Percentiles rank a stretch among this genome's conserved stretches.
phyloP scores from a whole-genome alignment of 2,888 invertebrate genomes.

The Drosophila suboccidentalis region DNA sequence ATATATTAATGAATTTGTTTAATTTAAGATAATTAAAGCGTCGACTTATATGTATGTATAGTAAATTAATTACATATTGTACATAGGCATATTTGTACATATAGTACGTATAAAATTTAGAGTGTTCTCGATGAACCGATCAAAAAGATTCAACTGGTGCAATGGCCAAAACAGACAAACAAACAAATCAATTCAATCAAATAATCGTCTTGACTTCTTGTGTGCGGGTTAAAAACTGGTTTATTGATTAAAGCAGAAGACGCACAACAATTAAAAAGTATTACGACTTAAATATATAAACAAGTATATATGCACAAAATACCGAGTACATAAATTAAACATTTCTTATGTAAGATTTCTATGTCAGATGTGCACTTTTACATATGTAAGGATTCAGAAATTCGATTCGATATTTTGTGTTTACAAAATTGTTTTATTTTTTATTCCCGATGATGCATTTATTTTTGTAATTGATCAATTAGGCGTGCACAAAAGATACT shows the following conservation, averaged over 20 bases:
- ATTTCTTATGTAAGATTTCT: conserved; percentile 24
- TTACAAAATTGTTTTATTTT: conserved; percentile 1
- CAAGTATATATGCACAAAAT: conserved; percentile 18
- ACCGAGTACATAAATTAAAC: conserved; percentile 13
- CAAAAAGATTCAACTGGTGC: conserved; percentile 9
- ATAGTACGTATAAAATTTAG: conserved; percentile 18
- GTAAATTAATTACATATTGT: conserved; percentile 8
- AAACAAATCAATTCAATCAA: conserved; percentile 15
- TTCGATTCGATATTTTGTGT: not conserved
- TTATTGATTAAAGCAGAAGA: conserved; percentile 16
- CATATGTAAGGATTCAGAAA: conserved; percentile 19
- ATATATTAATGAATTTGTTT: conserved; percentile 49
- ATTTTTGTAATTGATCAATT: conserved; percentile 22
- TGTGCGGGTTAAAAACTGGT: conserved; percentile 17
- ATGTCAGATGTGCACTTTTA: conserved; percentile 31
- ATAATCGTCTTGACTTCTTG: conserved; percentile 14
- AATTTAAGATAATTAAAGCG: conserved; percentile 32
- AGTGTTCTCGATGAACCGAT: conserved; percentile 15
- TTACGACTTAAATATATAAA: conserved; percentile 12
- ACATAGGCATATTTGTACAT: conserved; percentile 26
- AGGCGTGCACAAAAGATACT: conserved; percentile 25
- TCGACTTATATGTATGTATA: conserved; percentile 21
- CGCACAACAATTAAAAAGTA: conserved; percentile 11
- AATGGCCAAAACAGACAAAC: conserved; percentile 7
- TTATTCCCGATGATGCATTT: not conserved